A percentile compares a stretch with the other conserved stretches of the same genome.
phyloP scores from a whole-genome alignment of 2,113 vertebrate genomes.

The Puntigrus tetrazona region DNA sequence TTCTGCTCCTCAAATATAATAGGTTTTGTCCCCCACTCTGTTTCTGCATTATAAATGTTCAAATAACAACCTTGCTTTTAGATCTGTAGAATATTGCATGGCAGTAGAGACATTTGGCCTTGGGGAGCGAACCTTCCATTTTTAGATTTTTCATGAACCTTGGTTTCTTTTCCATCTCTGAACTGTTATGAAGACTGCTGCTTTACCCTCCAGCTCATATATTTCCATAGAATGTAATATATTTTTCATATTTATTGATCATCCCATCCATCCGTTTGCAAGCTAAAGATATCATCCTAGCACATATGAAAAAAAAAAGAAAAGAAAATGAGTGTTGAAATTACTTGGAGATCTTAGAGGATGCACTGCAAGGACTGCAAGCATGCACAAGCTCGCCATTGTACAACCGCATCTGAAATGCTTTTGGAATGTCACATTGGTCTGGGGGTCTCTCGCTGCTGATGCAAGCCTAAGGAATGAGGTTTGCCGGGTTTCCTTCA shows the following conservation, averaged over 20 bases:
- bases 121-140: constrained; percentile 40
- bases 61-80: constrained; percentile 33
- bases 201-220: constrained; percentile 51
- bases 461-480: constrained; percentile 1
- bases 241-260: constrained; percentile 42
- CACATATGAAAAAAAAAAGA: neutral
- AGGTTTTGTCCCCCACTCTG: constrained; percentile 10
- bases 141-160: constrained; percentile 50
- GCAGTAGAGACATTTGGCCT: constrained; percentile 36
- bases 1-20: neutral
- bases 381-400: neutral
- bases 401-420: neutral
- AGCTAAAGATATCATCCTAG: constrained; percentile 5
- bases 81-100: constrained; percentile 19
- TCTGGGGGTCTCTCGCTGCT: constrained; percentile 2
- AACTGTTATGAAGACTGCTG: constrained; percentile 40
- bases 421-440: neutral
- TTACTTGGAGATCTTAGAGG: constrained; percentile 5
- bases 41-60: constrained; percentile 42
- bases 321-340: neutral
- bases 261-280: constrained; percentile 38
- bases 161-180: constrained; percentile 34
- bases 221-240: constrained; percentile 45
- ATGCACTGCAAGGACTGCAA: neutral
- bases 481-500: constrained; percentile 29